phyloP scores from a whole-genome alignment of 37 sponge, comb jelly and placozoan species.

The Halichondria panicea region DNA sequence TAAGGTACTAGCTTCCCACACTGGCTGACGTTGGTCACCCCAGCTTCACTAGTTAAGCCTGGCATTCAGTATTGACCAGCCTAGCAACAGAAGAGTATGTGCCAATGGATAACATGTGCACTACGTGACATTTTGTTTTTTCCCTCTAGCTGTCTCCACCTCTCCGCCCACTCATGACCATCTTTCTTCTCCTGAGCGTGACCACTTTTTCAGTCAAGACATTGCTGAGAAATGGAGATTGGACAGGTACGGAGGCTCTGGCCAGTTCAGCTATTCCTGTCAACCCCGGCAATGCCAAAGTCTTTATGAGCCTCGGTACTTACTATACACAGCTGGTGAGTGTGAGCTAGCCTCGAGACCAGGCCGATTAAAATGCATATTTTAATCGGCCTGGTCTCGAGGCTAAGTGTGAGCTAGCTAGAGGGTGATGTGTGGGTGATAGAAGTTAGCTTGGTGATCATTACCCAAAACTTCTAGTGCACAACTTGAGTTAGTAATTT shows the following conservation, averaged over 20 bases:
- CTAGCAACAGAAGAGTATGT: no score
- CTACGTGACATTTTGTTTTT: not conserved
- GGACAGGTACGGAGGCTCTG: slow-evolving; percentile 39
- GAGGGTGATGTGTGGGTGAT: not conserved
- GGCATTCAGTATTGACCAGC: no score
- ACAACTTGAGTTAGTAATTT: no score
- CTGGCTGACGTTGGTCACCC: no score
- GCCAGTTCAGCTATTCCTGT: slow-evolving; percentile 55
- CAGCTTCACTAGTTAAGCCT: no score
- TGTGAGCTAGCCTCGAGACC: not conserved
- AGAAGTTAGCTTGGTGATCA: not conserved
- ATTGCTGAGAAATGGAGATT: slow-evolving; percentile 54
- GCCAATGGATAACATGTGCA: not conserved
- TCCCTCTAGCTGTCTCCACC: not conserved
- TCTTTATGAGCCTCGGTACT: slow-evolving; percentile 70
- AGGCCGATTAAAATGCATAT: not conserved
- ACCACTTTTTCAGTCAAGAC: slow-evolving; percentile 57
- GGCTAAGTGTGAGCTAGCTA: not conserved
- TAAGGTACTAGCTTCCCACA: no score
- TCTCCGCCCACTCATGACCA: not conserved
- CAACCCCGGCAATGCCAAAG: slow-evolving; percentile 76
- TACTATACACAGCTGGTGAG: slow-evolving; percentile 69
- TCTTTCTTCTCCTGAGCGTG: not conserved
- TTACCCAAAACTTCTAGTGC: not conserved
- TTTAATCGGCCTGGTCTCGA: not conserved